Conservation (phyloP, 2,113 vertebrate species). For the Sitta europaea region DNA sequence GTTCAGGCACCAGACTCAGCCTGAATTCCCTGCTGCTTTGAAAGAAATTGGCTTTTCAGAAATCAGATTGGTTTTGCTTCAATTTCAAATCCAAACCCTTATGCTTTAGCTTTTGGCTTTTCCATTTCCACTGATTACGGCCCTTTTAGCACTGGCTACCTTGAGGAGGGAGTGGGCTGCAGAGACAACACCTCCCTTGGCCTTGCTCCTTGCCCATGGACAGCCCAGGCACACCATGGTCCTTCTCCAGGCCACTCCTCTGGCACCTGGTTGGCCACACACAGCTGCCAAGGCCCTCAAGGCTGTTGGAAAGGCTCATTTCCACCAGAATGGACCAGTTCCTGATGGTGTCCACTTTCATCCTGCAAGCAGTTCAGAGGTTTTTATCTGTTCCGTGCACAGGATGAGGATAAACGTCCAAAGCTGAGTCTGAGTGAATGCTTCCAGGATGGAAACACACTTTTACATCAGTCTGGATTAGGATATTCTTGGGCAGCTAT, state of each 20-base stretch:
- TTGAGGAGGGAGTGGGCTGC: fast-evolving
- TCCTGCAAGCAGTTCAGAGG: not conserved
- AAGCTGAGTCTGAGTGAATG: not conserved
- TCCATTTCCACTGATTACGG: not conserved
- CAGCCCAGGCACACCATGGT: not conserved
- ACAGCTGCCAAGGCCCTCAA: fast-evolving
- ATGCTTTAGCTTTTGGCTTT: not conserved
- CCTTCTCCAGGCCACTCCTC: not conserved
- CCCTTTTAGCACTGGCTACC: not conserved
- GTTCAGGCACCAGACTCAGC: not conserved
- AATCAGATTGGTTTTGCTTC: not conserved
- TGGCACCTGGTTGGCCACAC: not conserved
- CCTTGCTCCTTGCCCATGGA: not conserved
- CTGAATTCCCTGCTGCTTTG: not conserved
- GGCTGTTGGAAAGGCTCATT: not conserved
- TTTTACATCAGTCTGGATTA: not conserved
- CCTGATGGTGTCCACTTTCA: not conserved
- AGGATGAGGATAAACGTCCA: not conserved
- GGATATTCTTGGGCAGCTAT: fast-evolving
- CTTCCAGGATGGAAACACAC: not conserved
- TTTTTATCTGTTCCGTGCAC: not conserved
- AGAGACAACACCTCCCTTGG: not conserved
- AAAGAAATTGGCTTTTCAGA: not conserved
- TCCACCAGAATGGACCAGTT: not conserved
- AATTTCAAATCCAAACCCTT: not conserved